Evolutionary conservation across 2,113 vertebrate genomes (phyloP).

Genomic region (Dasyurus viverrinus): DNA sequence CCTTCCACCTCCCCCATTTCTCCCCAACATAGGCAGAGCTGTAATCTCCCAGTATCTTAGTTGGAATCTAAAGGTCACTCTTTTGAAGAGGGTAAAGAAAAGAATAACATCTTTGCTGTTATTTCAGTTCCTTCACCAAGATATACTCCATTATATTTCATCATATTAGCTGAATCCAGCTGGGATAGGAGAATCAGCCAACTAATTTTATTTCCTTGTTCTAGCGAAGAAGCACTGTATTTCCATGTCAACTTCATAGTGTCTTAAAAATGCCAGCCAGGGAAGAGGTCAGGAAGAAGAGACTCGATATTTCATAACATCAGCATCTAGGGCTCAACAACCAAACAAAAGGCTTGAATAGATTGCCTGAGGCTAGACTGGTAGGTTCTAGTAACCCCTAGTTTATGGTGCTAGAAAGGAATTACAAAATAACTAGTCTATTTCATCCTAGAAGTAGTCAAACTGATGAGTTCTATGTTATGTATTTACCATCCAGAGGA

Average conservation of each 20-base stretch:
- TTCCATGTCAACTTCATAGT: not conserved
- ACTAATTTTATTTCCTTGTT: slow-evolving; percentile 38
- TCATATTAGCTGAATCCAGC: not conserved
- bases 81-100: slow-evolving; percentile 10
- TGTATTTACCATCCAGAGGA: not conserved
- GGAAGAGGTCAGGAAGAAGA: not conserved
- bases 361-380: not conserved
- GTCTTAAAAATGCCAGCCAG: not conserved
- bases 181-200: not conserved
- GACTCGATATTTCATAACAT: not conserved
- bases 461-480: not conserved
- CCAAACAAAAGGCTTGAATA: not conserved
- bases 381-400: not conserved
- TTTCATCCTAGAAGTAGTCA: not conserved
- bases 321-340: not conserved
- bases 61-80: slow-evolving; percentile 41
- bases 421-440: not conserved
- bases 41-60: not conserved
- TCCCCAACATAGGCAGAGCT: not conserved
- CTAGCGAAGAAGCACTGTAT: not conserved
- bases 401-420: not conserved
- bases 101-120: slow-evolving; percentile 21
- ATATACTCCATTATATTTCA: not conserved
- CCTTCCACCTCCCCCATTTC: not conserved
- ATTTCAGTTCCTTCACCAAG: slow-evolving; percentile 49